Conservation (phyloP, 35 echinoderm and acorn worm species). For the Lytechinus pictus region DNA sequence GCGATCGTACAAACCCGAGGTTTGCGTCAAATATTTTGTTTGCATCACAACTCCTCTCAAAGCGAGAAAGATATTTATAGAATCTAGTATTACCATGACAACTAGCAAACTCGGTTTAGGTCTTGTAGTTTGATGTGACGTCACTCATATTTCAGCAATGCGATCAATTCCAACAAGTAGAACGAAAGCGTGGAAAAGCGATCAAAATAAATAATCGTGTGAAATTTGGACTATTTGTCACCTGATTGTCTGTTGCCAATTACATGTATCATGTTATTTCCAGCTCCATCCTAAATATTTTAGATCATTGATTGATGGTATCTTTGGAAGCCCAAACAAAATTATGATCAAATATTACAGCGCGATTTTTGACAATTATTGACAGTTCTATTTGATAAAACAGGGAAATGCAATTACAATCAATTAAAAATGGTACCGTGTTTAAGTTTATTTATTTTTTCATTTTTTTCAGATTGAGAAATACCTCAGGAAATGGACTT, state of each 20-base stretch:
- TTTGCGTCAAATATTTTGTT: neutral
- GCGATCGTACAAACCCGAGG: neutral
- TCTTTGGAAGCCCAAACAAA: neutral
- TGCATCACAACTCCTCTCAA: neutral
- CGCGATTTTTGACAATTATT: too few species aligned
- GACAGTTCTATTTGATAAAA: too few species aligned
- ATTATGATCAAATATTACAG: too few species aligned
- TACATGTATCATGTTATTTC: neutral
- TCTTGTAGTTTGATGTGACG: neutral
- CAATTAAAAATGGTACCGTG: too few species aligned
- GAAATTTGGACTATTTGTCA: neutral
- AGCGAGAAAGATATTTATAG: neutral
- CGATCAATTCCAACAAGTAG: neutral
- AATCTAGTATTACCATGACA: neutral
- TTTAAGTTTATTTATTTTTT: too few species aligned
- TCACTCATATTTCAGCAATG: neutral
- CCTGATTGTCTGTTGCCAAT: neutral
- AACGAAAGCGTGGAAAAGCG: constrained; percentile 9
- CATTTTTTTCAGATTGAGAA: too few species aligned
- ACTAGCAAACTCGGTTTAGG: neutral
- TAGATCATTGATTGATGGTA: neutral
- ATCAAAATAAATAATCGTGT: constrained; percentile 20
- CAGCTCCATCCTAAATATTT: neutral
- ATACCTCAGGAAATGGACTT: too few species aligned
- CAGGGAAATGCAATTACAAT: too few species aligned